Conservation (phyloP, 2,797 vertebrate species). For the Liasis olivaceus region DNA sequence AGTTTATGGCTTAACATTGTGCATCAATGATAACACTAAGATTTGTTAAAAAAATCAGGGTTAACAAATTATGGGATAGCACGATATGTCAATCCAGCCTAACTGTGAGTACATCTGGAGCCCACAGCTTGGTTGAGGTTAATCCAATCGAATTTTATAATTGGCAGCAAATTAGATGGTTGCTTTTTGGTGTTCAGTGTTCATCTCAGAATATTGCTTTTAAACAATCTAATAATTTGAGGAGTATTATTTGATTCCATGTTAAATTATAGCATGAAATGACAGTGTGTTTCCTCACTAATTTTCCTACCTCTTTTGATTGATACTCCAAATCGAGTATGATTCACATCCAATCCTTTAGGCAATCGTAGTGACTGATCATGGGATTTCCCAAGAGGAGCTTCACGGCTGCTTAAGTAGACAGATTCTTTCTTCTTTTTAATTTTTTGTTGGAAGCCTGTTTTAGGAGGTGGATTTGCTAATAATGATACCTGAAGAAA, state of each 20-base stretch:
- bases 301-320: constrained; percentile 72
- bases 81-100: neutral
- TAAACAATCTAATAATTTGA: neutral
- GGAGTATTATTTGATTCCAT: neutral
- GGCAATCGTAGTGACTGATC: constrained; percentile 75
- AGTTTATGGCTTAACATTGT: neutral
- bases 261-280: constrained; percentile 13
- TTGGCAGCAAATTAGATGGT: too few species aligned
- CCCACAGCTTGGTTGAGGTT: neutral
- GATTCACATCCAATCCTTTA: constrained; percentile 67
- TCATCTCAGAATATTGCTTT: neutral
- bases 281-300: neutral
- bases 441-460: constrained; percentile 79
- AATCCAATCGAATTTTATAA: neutral
- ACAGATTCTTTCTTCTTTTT: constrained; percentile 76
- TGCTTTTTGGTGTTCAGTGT: neutral
- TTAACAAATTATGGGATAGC: neutral
- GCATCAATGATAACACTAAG: neutral
- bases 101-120: neutral
- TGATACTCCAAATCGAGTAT: constrained; percentile 79
- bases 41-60: neutral
- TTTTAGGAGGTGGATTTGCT: constrained; percentile 78
- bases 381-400: constrained; percentile 79
- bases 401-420: constrained; percentile 73
- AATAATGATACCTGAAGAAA: constrained; percentile 73